Percentiles rank a stretch among this genome's conserved stretches.
phyloP scores from a whole-genome alignment of 2,797 vertebrate genomes.

The Alauda arvensis region DNA sequence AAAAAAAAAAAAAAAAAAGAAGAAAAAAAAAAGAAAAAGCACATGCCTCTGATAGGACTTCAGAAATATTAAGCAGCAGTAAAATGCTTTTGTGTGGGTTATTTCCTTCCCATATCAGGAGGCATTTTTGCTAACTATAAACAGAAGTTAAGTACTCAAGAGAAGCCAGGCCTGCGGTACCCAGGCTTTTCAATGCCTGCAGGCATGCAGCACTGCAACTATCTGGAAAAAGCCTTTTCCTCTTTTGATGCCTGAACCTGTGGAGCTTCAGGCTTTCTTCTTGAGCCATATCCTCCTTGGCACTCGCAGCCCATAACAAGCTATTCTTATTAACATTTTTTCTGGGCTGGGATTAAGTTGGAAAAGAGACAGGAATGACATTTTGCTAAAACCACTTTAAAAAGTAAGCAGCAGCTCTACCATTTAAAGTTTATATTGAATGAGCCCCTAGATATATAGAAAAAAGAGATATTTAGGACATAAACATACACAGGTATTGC shows the following conservation, averaged over 20 bases:
- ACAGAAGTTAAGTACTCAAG: not conserved
- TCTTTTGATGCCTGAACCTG: conserved; percentile 42
- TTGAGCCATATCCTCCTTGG: conserved; percentile 16
- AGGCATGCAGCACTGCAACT: not conserved
- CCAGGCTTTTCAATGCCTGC: not conserved
- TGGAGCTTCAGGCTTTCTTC: conserved; percentile 28
- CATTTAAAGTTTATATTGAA: not conserved
- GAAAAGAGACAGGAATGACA: conserved; percentile 6
- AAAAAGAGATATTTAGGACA: not conserved
- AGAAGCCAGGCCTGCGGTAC: not conserved
- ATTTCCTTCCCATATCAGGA: conserved; percentile 29
- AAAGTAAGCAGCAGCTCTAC: not conserved
- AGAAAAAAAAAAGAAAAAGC: not conserved
- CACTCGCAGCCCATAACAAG: not conserved
- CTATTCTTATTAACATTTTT: conserved; percentile 28
- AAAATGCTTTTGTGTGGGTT: conserved; percentile 25
- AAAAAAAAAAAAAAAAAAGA: not conserved
- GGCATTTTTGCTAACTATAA: conserved; percentile 19
- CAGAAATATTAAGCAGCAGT: conserved; percentile 13
- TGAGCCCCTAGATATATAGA: not conserved
- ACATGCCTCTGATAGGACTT: not conserved
- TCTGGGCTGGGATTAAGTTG: conserved; percentile 3
- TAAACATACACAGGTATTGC: not conserved
- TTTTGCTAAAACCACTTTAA: not conserved
- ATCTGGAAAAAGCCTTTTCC: conserved; percentile 35